Evolutionary conservation across 1,140 invertebrate genomes (phyloP), one percentile per base, ranked within the genome.

Genomic region (Cherax quadricarinatus): DNA sequence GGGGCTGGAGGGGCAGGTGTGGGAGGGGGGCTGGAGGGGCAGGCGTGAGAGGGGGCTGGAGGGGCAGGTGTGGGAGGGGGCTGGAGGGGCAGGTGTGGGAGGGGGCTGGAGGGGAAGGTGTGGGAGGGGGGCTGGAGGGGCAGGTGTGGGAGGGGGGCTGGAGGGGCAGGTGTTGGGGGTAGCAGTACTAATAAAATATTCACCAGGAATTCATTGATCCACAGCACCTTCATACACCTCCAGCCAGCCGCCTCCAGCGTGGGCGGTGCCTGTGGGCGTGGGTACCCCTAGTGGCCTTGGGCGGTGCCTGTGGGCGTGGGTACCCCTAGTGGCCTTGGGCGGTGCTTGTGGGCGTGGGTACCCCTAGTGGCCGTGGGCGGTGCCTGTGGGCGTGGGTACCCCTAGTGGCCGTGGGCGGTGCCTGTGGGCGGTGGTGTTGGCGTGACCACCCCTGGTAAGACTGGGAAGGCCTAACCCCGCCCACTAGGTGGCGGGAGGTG

Each of bases 141-240:
- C 62, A 66, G 21, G 62, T 66, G 62, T 16, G 10, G 4, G 16
- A 18, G 62, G 62, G 62, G 24, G 70, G 70, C 70, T 9, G 70
- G n/a, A 30, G 24, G 5, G 3, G 6, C 24, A 6, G 5, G 3
- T 66, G 53, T 57, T 1, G 53, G 7, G 3, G 7, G 62, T 66
- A 66, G 14, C 62, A 18, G 62, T 16, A 66, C 62, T 24, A n/a
- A 75, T 75, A n/a, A 75, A 75, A 75, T 75, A 75, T 75, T 75
- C 70, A 75, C 70, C 12, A 30, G 70, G 70, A 75, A 75, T 75
- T 75, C 70, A 75, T 75, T 75, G 70, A 75, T 75, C 70, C 70
- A 75, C 62, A 18, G 10, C 62, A 16, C 10, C 62, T 66, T 66
- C 62, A 66, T 66, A 66, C 62, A 66, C 16, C 12, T 66, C 16